Conservation (phyloP, 2,888 invertebrate species). For the Nemapogon koenigi region DNA sequence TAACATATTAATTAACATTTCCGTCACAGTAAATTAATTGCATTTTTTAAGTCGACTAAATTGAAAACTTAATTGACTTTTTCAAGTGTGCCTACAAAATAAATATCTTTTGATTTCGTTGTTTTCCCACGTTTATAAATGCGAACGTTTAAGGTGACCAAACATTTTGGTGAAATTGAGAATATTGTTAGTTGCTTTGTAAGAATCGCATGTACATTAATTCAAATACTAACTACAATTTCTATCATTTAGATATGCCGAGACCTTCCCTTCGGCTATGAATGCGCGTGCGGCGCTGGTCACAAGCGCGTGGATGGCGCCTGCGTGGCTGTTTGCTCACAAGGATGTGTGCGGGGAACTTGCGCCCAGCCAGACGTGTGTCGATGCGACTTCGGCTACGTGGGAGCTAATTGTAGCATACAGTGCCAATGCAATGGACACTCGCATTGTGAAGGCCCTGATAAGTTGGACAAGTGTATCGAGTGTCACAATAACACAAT, state of each 20-base stretch:
- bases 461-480: conserved; percentile 80
- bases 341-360: conserved; percentile 85
- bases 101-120: too few relatives aligned
- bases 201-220: too few relatives aligned
- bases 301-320: conserved; percentile 68
- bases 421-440: conserved; percentile 96
- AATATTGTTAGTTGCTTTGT: too few relatives aligned
- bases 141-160: too few relatives aligned
- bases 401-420: conserved; percentile 91
- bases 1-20: too few relatives aligned
- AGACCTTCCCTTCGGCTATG: conserved; percentile 81
- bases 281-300: conserved; percentile 83
- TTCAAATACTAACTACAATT: neutral
- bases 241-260: conserved; percentile 76
- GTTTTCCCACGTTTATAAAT: too few relatives aligned
- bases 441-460: conserved; percentile 88
- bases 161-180: too few relatives aligned
- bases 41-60: too few relatives aligned
- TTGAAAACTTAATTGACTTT: too few relatives aligned
- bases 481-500: conserved; percentile 92
- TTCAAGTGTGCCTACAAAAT: too few relatives aligned
- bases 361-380: conserved; percentile 86
- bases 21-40: too few relatives aligned
- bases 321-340: conserved; percentile 82
- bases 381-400: conserved; percentile 92